Evolutionary conservation across 1,140 invertebrate species (phyloP), one percentile per base, ranked within the genome.

Genomic region (Batillaria attramentaria): DNA sequence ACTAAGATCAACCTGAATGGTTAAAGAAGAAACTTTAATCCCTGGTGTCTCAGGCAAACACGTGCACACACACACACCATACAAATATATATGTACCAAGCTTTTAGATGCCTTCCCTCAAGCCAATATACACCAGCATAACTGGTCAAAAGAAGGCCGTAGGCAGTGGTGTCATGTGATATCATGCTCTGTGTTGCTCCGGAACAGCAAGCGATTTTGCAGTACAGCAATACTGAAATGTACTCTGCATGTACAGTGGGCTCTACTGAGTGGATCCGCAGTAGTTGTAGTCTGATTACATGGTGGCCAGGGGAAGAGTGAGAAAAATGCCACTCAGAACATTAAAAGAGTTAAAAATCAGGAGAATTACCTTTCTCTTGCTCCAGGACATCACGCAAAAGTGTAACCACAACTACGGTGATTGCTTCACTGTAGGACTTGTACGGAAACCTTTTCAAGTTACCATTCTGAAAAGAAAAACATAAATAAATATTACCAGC

Each of bases 361-460:
- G 10, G 10, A 33, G 28, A 62, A 33, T 60, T 87, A 94, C 93
- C 93, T 84, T 94, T 95, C 86, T 98, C 96, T 88, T 95, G 94
- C 85, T 97, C 95, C 39, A 99, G 91, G 46, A 99, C 91, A 90
- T 99, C 97, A 80, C 97, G 92, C 54, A 99, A 90, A 70, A 99
- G 91, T 0, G 97, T 97, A 2, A 99, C 96, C 93, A 98, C 94
- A 0, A 98, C 97, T 57, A 99, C 91, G 91, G 97, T 98, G 62
- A 99, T 92, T 0, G 96, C 97, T 92, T 99, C 98, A 81, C 96
- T 98, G 87, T 98, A 97, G 3, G 95, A 96, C 86, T 87, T 88
- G 89, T 88, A 92, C 18, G 85, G 88, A 84, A 85, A 89, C 75
- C 81, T 82, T 28, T 66, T 74, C 76, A 86, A 70, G 57, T 84